A percentile compares a stretch with the other conserved stretches of the same genome.
Conservation (phyloP, 2,797 vertebrate genomes). For the Gypaetus barbatus region DNA sequence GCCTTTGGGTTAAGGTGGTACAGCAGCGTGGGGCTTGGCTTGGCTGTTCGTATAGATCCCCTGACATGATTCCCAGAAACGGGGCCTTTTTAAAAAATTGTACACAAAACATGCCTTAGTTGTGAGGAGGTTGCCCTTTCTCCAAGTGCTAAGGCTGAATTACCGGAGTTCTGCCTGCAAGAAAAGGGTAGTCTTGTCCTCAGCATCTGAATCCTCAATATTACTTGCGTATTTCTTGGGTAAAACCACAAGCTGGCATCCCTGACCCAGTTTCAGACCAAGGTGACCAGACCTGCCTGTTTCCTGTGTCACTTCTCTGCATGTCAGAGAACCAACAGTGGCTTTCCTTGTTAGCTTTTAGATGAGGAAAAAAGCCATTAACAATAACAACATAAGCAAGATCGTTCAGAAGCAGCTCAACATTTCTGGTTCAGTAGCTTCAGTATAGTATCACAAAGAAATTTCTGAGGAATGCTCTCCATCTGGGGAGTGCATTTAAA, state of each 20-base stretch:
- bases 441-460: background rate
- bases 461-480: background rate
- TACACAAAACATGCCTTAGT: background rate
- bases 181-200: background rate
- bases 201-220: background rate
- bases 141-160: background rate
- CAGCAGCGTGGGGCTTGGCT: background rate
- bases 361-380: background rate
- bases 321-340: constrained; percentile 1
- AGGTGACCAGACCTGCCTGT: constrained; percentile 32
- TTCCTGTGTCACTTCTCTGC: constrained; percentile 34
- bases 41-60: background rate
- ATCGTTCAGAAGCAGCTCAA: background rate
- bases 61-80: background rate
- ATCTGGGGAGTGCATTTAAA: background rate
- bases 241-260: background rate
- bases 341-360: constrained; percentile 35
- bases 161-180: background rate
- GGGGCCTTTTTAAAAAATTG: background rate
- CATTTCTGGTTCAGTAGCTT: background rate
- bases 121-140: background rate
- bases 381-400: background rate
- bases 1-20: background rate
- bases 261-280: constrained; percentile 48
- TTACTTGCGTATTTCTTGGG: background rate